phyloP scores from a whole-genome alignment of 1,140 invertebrate genomes.

The Brachionus rotundiformis region DNA sequence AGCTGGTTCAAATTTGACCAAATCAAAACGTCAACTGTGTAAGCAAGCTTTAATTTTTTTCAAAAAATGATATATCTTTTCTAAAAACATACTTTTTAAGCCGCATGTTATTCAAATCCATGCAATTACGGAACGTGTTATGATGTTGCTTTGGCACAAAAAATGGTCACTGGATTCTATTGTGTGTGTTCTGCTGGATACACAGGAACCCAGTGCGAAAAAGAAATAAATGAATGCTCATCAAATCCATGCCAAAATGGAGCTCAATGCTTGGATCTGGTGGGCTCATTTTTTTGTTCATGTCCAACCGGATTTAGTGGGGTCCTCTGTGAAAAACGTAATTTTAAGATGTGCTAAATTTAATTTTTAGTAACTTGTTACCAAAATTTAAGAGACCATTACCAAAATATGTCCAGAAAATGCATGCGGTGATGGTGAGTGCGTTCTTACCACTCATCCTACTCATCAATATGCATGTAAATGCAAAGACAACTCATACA shows the following conservation, averaged over 20 bases:
- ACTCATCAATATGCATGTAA: conserved; percentile 48
- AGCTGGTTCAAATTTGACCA: neutral
- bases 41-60: neutral
- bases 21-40: conserved; percentile 40
- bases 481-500: conserved; percentile 47
- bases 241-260: conserved; percentile 44
- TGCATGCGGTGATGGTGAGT: conserved; percentile 48
- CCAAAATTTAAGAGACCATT: neutral
- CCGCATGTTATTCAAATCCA: conserved; percentile 50
- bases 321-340: conserved; percentile 42
- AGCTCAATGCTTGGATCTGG: conserved; percentile 28
- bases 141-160: conserved; percentile 68
- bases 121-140: conserved; percentile 50
- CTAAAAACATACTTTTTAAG: neutral
- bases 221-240: conserved; percentile 48
- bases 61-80: neutral
- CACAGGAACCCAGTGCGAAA: conserved; percentile 50
- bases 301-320: conserved; percentile 38
- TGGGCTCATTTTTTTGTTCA: conserved; percentile 50
- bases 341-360: neutral
- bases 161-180: conserved; percentile 67
- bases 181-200: conserved; percentile 54
- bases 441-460: conserved; percentile 46
- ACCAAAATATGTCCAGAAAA: conserved; percentile 49
- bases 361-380: neutral